Conservation (phyloP, 2,113 vertebrate genomes). For the Silurus meridionalis region DNA sequence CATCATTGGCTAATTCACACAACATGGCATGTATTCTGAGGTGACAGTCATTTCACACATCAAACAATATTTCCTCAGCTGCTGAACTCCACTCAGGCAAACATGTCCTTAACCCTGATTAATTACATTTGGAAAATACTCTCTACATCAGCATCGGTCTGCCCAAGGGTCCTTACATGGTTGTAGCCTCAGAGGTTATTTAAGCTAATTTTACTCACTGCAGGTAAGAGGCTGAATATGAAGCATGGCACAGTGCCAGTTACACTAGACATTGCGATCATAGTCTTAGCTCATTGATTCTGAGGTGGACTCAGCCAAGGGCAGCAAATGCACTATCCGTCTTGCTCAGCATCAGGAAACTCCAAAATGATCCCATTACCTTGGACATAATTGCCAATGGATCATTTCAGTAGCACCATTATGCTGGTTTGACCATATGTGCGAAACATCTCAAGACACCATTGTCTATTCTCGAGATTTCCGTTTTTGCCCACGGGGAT, state of each 20-base stretch:
- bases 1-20: neutral
- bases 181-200: constrained; percentile 20
- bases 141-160: constrained; percentile 1
- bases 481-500: constrained; percentile 21
- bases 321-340: constrained; percentile 61
- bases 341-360: constrained; percentile 73
- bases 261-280: constrained; percentile 37
- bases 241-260: constrained; percentile 13
- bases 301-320: constrained; percentile 22
- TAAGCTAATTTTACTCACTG: constrained; percentile 25
- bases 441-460: constrained; percentile 64
- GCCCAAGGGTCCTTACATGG: constrained; percentile 21
- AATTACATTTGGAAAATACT: constrained; percentile 29
- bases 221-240: constrained; percentile 42
- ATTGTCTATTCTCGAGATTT: constrained; percentile 54
- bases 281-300: constrained; percentile 53
- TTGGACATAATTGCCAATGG: constrained; percentile 76
- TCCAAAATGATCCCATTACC: constrained; percentile 78
- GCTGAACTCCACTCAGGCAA: neutral
- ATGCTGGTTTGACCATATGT: constrained; percentile 73
- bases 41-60: neutral
- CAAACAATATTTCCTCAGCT: neutral
- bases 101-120: neutral
- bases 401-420: constrained; percentile 77
- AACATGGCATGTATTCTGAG: neutral